These are phyloP conservation scores for Erannis defoliaria DNA, from an alignment of 2,888 invertebrate species.

Conservation along the genomic window DNA sequence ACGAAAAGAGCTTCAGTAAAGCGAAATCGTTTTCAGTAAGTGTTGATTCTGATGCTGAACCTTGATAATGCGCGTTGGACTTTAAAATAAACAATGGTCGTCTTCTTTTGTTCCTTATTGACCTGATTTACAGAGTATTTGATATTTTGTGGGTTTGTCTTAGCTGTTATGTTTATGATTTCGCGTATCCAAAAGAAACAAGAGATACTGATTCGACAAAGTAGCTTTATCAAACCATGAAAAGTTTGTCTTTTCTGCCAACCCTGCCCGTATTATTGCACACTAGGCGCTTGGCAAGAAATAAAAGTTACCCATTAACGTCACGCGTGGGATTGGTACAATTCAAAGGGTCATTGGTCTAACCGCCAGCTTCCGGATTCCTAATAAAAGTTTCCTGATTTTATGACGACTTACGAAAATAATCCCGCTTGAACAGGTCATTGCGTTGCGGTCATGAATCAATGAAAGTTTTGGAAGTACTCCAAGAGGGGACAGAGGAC, in stretches of 20 bases:
- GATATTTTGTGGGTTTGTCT: not conserved
- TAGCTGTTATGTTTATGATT: not conserved
- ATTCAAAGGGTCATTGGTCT: slow-evolving; percentile 55
- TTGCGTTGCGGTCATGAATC: slow-evolving; percentile 14
- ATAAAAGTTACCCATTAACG: slow-evolving; percentile 54
- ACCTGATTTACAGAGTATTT: not conserved
- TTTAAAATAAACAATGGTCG: not conserved
- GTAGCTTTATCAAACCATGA: not conserved
- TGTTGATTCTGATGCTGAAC: not conserved
- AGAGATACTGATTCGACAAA: not conserved
- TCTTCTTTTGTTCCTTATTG: not conserved
- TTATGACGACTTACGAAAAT: slow-evolving; percentile 28
- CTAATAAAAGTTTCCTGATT: slow-evolving; percentile 25
- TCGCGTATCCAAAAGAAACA: not conserved
- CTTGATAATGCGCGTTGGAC: not conserved
- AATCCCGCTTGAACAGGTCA: slow-evolving; percentile 7
- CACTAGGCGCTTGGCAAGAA: slow-evolving; percentile 51
- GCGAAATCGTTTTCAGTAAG: not conserved
- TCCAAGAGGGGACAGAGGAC: slow-evolving; percentile 16
- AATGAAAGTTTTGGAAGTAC: slow-evolving; percentile 25
- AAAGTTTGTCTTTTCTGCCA: slow-evolving; percentile 25
- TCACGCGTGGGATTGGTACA: slow-evolving; percentile 48
- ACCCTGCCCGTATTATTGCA: slow-evolving; percentile 39
- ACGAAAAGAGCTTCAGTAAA: not conserved
- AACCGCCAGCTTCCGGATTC: slow-evolving; percentile 37